Evolutionary conservation across 2,113 vertebrate genomes (phyloP), one percentile per base, ranked within the genome.

Genomic region (Sitta europaea): DNA sequence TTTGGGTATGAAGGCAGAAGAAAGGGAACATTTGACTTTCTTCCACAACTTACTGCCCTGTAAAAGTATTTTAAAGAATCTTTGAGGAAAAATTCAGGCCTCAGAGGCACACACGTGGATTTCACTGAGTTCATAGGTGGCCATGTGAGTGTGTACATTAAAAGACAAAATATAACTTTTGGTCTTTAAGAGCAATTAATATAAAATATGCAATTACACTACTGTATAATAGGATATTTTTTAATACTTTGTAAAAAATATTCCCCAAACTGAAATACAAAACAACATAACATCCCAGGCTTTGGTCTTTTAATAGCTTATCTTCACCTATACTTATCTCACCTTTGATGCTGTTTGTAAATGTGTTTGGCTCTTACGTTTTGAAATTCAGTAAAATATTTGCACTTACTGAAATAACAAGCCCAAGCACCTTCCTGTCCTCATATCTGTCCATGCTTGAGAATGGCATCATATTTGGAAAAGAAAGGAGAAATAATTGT

Each of bases 161-260:
- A 67, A 45, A 82, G 78, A 88, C 40, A 93, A 71, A 90, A 59
- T 63, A 88, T 25, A 31, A 28, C 51, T 90, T 96, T 92, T 96
- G 71, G 93, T 94, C 55, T 92, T 86, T 86, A 83, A 55, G 25
- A 88, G 48, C 16, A 93, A 94, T 92, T 86, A 92, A 90, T 93
- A 59, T 88, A 90, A 96, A 94, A 92, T 71, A 80, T 63, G 48
- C 55, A 63, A 97, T 86, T 86, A 20, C 43, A 83, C 51, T 86
- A 71, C 78, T 47, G 38, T 78, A 78, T 77, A 93, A 94, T 28
- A 83, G 36, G 55, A 77, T 83, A 70, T 71, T 66, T 96, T 96
- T 77, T 33, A 92, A 31, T 86, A 67, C 36, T 88, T 76, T 76
- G 22, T 83, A 73, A 74, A 67, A 93, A 96, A 28, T 74, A 77